Evolutionary conservation across 2,888 invertebrate genomes (phyloP), one percentile per base, ranked within the genome.

Genomic region (Acronicta psi): DNA sequence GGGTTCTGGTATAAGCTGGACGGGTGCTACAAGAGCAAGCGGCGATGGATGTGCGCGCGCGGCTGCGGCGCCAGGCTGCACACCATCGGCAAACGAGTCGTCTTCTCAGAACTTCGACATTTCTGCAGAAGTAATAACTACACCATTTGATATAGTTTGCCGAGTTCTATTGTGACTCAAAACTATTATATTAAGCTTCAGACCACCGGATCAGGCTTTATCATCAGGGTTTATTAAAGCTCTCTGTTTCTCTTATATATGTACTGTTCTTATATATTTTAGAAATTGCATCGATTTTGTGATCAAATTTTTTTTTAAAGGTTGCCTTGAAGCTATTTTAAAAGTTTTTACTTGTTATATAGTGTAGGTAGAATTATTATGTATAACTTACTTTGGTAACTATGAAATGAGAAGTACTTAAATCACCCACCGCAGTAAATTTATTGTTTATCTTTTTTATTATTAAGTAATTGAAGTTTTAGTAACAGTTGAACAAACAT

Each of bases 1-100:
- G 87, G 86, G 2, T 83, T 83, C 73, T 92, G 91, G 93, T 93
- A 93, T 82, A 83, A 80, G 49, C 73, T 93, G 77, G 93, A 93
- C 49, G 86, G 79, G 3, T 81, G 87, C 68, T 91, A 90, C 79
- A 75, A 79, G 50, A 75, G 73, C 56, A 92, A 91, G 74, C 79
- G 93, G 51, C 83, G 94, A 4, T 94, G 94, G 94, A 69, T 82
- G 14, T 94, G 94, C 79, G 93, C 94, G 0, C 83, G 88, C 17
- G 91, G 86, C 57, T 94, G 94, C 73, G 86, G 87, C 1, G 94
- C 93, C 2, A 77, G 94, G 17, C 82, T 94, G 2, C 94, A 94
- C 69, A 94, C 94, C 0, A 61, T 79, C 6, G 92, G 92, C 18
- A 93, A 92, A 67, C 75, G 70, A 3, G 73, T 94, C 18, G 92